Percentiles rank a stretch among this genome's conserved stretches.
phyloP scores from a whole-genome alignment of 1,140 invertebrate genomes.

The Drosophila pachea region DNA sequence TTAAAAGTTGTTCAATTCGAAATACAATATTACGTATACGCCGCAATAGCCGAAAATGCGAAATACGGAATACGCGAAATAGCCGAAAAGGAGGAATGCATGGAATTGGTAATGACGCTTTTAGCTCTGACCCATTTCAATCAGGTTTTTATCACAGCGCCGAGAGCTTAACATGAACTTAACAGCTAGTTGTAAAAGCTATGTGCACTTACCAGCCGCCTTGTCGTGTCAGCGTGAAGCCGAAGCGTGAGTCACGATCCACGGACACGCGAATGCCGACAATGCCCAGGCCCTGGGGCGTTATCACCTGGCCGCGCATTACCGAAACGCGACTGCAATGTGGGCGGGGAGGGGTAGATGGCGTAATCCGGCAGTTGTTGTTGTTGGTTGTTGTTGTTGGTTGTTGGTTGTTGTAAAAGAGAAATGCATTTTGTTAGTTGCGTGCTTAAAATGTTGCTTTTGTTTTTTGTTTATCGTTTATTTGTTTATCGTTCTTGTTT shows the following conservation, averaged over 20 bases:
- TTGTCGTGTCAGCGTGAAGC: conserved; percentile 95
- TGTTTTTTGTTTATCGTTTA: conserved; percentile 11
- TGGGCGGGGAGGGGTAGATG: too few species aligned
- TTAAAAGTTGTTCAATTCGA: too few species aligned
- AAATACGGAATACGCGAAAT: too few species aligned
- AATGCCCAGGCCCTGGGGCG: conserved; percentile 94
- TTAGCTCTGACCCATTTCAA: neutral
- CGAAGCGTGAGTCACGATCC: conserved; percentile 94
- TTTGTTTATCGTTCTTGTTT: conserved; percentile 5
- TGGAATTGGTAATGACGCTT: too few species aligned
- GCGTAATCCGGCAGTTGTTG: conserved; percentile 5
- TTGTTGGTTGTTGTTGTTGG: conserved; percentile 14
- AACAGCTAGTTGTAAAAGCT: neutral
- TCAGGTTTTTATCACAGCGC: too few species aligned
- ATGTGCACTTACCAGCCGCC: conserved; percentile 91
- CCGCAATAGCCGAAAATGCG: too few species aligned
- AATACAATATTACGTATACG: too few species aligned
- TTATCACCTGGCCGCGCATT: conserved; percentile 97
- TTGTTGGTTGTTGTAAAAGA: conserved; percentile 48
- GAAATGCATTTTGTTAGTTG: conserved; percentile 59
- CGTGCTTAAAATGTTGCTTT: conserved; percentile 24
- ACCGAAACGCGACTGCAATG: conserved; percentile 97
- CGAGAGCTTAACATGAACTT: neutral
- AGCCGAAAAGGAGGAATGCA: neutral
- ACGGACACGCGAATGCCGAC: conserved; percentile 98